phyloP scores from a whole-genome alignment of 2,888 invertebrate species.

The Isotomurus palustris region DNA sequence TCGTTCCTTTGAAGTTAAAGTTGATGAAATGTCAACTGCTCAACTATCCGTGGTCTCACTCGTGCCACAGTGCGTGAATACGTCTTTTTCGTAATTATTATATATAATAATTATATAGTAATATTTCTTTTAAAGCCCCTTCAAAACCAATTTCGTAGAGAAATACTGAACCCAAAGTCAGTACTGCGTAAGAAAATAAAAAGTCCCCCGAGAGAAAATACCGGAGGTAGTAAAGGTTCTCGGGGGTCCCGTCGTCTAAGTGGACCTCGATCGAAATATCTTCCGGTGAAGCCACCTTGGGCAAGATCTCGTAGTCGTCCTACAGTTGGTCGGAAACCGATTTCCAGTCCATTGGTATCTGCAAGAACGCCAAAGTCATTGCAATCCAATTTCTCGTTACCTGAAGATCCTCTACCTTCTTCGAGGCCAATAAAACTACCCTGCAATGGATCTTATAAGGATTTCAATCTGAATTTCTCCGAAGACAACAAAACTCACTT shows the following conservation, averaged over 20 bases:
- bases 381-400: no score
- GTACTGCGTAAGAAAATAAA: constrained; percentile 39
- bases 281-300: constrained; percentile 6
- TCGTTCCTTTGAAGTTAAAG: constrained; percentile 12
- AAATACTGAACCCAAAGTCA: constrained; percentile 25
- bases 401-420: constrained; percentile 1
- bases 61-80: no score
- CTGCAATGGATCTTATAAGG: constrained; percentile 17
- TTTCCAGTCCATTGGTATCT: not conserved
- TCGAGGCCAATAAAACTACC: constrained; percentile 7
- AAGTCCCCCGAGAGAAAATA: constrained; percentile 30
- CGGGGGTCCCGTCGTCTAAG: no score
- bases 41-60: no score
- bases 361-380: no score
- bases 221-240: not conserved
- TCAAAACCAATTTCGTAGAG: no score
- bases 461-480: constrained; percentile 7
- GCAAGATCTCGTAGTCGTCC: constrained; percentile 26
- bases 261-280: not conserved
- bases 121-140: no score
- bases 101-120: no score
- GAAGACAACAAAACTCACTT: constrained; percentile 10
- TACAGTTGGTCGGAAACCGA: not conserved
- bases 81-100: no score
- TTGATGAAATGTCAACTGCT: not conserved